A percentile compares a stretch with the other conserved stretches of the same genome.
Evolutionary conservation across 2,113 vertebrate species (phyloP).

Genomic region (Charina bottae): DNA sequence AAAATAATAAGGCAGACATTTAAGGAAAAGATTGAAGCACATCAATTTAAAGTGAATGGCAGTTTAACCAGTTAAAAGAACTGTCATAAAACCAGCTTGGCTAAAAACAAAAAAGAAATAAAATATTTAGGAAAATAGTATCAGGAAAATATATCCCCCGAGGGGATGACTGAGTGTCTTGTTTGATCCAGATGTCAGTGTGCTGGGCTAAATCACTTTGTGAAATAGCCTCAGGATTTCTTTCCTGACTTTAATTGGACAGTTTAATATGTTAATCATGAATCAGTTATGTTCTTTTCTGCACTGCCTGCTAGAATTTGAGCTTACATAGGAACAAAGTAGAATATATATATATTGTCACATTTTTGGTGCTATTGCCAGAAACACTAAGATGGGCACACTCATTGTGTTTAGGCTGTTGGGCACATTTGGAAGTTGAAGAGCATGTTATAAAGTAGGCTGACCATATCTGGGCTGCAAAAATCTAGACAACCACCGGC

Average conservation of each 20-base stretch:
- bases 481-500: not conserved
- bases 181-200: not conserved
- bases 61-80: not conserved
- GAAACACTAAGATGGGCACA: not conserved
- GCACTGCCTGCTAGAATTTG: not conserved
- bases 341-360: not conserved
- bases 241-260: not conserved
- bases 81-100: not conserved
- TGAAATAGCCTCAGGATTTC: not conserved
- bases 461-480: not conserved
- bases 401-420: not conserved
- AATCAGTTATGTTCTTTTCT: not conserved
- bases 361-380: not conserved
- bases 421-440: not conserved
- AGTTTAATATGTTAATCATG: not conserved
- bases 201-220: not conserved
- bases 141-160: not conserved
- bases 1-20: too few relatives aligned
- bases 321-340: not conserved
- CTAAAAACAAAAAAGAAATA: not conserved
- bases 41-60: not conserved
- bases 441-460: not conserved
- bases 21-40: too few relatives aligned
- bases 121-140: not conserved
- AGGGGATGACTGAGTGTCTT: not conserved